These are phyloP conservation scores for Callyntrura sp. DNA, from an alignment of 2,888 invertebrate species.

Conservation along the genomic window DNA sequence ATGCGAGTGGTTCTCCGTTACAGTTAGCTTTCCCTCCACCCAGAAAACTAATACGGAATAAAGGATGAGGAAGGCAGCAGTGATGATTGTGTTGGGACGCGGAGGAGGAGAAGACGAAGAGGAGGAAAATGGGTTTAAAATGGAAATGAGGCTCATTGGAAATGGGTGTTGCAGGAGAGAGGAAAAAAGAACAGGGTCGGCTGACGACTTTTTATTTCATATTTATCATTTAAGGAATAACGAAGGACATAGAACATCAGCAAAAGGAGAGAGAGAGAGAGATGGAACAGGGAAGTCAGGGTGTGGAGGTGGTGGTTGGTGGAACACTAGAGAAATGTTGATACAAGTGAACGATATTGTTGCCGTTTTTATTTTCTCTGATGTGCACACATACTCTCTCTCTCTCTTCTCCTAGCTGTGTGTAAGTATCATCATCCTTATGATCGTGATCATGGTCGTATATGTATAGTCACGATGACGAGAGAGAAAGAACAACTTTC, in stretches of 20 bases:
- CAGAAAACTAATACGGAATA: slow-evolving; percentile 25
- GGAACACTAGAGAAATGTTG: slow-evolving; percentile 11
- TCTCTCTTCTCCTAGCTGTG: background rate
- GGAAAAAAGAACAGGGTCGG: slow-evolving; percentile 18
- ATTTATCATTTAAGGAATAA: slow-evolving; percentile 70
- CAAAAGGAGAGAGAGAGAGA: background rate
- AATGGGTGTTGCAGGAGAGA: slow-evolving; percentile 49
- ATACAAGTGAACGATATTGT: slow-evolving; percentile 54
- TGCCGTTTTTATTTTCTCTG: background rate
- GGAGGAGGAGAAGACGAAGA: slow-evolving; percentile 24
- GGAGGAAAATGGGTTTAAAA: slow-evolving; percentile 75
- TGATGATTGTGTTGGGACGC: background rate
- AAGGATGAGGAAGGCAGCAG: slow-evolving; percentile 17
- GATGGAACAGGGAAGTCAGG: background rate
- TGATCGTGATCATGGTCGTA: slow-evolving; percentile 25
- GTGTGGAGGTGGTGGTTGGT: background rate
- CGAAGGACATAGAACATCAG: background rate
- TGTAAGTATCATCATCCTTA: background rate
- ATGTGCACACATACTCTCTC: background rate
- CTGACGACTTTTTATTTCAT: slow-evolving; percentile 73
- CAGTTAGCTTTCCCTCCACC: slow-evolving; percentile 1
- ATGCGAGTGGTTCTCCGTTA: slow-evolving; percentile 3
- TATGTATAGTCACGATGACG: slow-evolving; percentile 19
- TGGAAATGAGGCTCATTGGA: slow-evolving; percentile 69
- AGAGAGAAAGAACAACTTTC: slow-evolving; percentile 53